Evolutionary conservation across 2,113 vertebrate species (phyloP), one percentile per base, ranked within the genome.

Genomic region (Salvelinus sp.): DNA sequence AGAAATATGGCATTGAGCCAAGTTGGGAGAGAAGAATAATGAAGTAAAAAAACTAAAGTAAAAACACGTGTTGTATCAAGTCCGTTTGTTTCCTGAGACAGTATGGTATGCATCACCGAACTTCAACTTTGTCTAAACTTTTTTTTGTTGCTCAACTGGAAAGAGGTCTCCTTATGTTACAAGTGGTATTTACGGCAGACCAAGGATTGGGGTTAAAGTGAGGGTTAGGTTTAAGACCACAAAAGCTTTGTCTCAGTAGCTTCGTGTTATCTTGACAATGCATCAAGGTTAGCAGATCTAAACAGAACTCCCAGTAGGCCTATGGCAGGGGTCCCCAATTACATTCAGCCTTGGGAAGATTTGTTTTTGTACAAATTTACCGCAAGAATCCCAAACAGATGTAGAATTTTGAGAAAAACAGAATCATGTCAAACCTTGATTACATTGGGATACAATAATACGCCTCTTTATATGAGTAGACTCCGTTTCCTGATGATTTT

Each of bases 51-150:
- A 33, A 6, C 6, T 6, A 7, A 33, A 50, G 16, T 6, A 10
- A 68, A 68, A 63, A 84, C 84, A 71, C 72, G 78, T 62, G 22
- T 58, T 64, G 63, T 33, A 60, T 69, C 27, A 82, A 16, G 76
- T 72, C 30, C 0, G 38, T 44, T 44, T 23, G 25, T 44, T 27
- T 1, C 27, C 73, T 72, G 70, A 69, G 23, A 7, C 16, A 16
- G 64, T 7, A 28, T 68, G 4, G 16, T 6, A 20, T 69, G 71
- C 72, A 69, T 20, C 58, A 38, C 2, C 0, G 66, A 9, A 0
- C 65, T 27, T 73, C 47, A 50, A 10, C 38, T 44, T 44, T 10
- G 9, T 58, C 18, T 44, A 60, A 48, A 6, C 69, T 33, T 63
- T 6, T 33, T 33, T 30, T 0, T 0, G 78, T 0, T 0, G 78